Evolutionary conservation across 2,888 invertebrate species (phyloP).

Genomic region (Ganaspis brasiliensis): DNA sequence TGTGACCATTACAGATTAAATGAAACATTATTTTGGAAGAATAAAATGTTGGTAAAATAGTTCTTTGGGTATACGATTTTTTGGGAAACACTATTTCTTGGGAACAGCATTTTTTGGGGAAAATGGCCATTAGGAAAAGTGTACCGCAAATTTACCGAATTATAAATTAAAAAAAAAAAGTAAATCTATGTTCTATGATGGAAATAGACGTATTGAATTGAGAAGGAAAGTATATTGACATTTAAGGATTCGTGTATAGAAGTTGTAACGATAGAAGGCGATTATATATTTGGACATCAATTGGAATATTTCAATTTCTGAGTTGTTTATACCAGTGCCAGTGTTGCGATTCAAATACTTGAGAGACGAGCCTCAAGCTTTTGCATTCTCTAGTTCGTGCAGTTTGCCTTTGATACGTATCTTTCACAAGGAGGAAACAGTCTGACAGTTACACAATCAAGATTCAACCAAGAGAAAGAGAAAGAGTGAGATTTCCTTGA

Average conservation of each 20-base stretch:
- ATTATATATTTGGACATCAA: background rate
- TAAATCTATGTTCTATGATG: too few relatives aligned
- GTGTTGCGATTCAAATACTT: conserved; percentile 16
- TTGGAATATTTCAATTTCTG: conserved; percentile 29
- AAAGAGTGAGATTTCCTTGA: conserved; percentile 60
- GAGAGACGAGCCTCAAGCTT: conserved; percentile 13
- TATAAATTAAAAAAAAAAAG: too few relatives aligned
- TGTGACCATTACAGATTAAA: too few relatives aligned
- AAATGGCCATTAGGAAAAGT: too few relatives aligned
- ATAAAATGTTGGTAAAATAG: too few relatives aligned
- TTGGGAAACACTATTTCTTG: too few relatives aligned
- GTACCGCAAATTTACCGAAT: too few relatives aligned
- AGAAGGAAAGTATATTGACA: background rate
- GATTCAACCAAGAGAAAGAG: conserved; percentile 46
- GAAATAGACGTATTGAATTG: too few relatives aligned
- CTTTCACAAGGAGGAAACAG: conserved; percentile 41
- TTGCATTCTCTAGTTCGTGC: conserved; percentile 24
- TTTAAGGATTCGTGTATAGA: conserved; percentile 17
- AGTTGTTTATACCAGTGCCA: background rate
- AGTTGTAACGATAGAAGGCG: background rate
- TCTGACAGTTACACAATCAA: conserved; percentile 39
- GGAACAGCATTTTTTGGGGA: too few relatives aligned
- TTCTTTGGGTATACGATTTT: too few relatives aligned
- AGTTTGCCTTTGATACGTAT: conserved; percentile 43
- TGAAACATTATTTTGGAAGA: too few relatives aligned